Conservation (phyloP, 2,888 invertebrate genomes). For the Drosophila tripunctata region DNA sequence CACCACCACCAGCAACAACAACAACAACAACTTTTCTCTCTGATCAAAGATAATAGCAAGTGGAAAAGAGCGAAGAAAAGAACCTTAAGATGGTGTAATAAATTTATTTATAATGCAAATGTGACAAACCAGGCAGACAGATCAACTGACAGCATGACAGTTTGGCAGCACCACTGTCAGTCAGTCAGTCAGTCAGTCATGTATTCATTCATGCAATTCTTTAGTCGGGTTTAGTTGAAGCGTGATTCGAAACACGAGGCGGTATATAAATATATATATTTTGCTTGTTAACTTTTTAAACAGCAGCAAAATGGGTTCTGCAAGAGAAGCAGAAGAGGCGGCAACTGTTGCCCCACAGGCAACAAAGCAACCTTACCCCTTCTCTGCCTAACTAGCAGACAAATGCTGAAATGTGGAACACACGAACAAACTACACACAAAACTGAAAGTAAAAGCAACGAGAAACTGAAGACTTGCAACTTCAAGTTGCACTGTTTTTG, state of each 20-base stretch:
- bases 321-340: background rate
- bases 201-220: conserved; percentile 44
- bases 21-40: conserved; percentile 14
- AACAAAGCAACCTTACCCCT: background rate
- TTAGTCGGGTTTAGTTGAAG: conserved; percentile 47
- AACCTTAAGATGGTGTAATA: conserved; percentile 50
- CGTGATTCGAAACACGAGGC: conserved; percentile 62
- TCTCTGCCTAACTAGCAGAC: conserved; percentile 39
- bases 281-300: conserved; percentile 68
- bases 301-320: too few species aligned
- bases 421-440: conserved; percentile 29
- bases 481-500: conserved; percentile 19
- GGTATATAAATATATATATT: conserved; percentile 68
- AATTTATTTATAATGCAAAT: conserved; percentile 75
- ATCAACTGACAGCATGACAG: conserved; percentile 36
- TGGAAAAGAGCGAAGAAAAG: conserved; percentile 20
- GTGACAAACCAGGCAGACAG: conserved; percentile 47
- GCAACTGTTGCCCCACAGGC: background rate
- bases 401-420: conserved; percentile 69
- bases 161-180: conserved; percentile 18
- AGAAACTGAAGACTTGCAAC: conserved; percentile 45
- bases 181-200: conserved; percentile 18
- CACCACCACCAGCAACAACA: conserved; percentile 29
- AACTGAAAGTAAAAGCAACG: conserved; percentile 68
- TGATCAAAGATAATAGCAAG: conserved; percentile 42